Evolutionary conservation across 2,113 vertebrate genomes (phyloP).

Genomic region (Brevimyrus niger): DNA sequence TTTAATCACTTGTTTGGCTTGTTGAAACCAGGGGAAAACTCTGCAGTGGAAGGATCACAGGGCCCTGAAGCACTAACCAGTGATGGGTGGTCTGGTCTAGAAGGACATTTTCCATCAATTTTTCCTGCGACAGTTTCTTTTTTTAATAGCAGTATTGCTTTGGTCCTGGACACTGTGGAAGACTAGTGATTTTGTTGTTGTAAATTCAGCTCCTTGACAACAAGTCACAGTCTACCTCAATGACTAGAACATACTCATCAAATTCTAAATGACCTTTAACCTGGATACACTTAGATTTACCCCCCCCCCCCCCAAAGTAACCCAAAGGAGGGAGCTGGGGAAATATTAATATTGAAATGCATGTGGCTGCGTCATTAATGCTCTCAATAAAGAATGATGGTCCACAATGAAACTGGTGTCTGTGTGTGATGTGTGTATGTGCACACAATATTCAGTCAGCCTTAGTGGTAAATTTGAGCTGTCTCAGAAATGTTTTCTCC

Average conservation of each 20-base stretch:
- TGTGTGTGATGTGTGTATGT: not conserved
- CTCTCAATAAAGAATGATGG: not conserved
- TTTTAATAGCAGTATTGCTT: not conserved
- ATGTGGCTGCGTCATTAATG: not conserved
- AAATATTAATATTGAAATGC: not conserved
- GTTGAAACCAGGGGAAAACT: not conserved
- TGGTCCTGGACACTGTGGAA: conserved; percentile 45
- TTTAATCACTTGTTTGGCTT: not conserved
- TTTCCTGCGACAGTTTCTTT: not conserved
- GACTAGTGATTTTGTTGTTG: conserved; percentile 60
- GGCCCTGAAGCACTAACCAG: not conserved
- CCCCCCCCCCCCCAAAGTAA: not conserved
- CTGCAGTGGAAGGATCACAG: not conserved
- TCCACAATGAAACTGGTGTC: not conserved
- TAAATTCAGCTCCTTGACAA: conserved; percentile 39
- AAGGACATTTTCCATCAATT: not conserved
- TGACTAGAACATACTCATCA: conserved; percentile 26
- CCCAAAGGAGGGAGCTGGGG: not conserved
- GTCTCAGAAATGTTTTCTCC: not conserved
- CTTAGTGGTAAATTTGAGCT: not conserved
- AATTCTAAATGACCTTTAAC: not conserved
- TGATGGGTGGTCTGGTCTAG: not conserved
- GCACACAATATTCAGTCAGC: not conserved
- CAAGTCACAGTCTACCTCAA: conserved; percentile 55
- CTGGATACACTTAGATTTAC: not conserved